These are phyloP conservation scores for Pseudomyrmex pallidus DNA, from an alignment of 1,140 invertebrate species.

Conservation along the genomic window DNA sequence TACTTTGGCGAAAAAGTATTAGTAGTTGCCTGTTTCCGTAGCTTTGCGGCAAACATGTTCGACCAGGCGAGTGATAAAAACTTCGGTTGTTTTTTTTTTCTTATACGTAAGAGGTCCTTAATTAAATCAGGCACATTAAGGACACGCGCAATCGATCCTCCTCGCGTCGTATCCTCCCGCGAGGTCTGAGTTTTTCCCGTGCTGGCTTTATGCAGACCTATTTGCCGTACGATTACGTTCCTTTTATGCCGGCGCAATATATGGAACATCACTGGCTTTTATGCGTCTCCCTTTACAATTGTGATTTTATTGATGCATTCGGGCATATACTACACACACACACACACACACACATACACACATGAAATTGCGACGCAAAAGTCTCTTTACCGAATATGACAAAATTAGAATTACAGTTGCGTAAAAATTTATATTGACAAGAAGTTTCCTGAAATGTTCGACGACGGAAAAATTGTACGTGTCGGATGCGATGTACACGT, in stretches of 20 bases:
- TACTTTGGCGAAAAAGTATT: no score
- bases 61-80: conserved; percentile 47
- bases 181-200: conserved; percentile 53
- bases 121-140: conserved; percentile 67
- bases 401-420: not conserved
- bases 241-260: conserved; percentile 65
- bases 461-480: not conserved
- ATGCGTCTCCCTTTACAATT: conserved; percentile 44
- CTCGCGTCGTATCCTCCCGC: conserved; percentile 61
- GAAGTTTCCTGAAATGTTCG: not conserved
- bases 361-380: not conserved
- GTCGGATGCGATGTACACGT: not conserved
- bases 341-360: no score
- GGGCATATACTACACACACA: not conserved
- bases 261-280: not conserved
- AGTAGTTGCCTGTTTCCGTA: no score
- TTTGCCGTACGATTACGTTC: conserved; percentile 78
- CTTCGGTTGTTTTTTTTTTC: conserved; percentile 36
- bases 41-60: conserved; percentile 1
- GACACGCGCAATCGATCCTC: conserved; percentile 34
- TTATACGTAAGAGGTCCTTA: conserved; percentile 60
- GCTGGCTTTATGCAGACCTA: conserved; percentile 74
- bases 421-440: conserved; percentile 12
- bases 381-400: not conserved
- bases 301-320: conserved; percentile 65